Evolutionary conservation across 2,888 invertebrate species (phyloP).

Genomic region (Caenorhabditis uteleia): DNA sequence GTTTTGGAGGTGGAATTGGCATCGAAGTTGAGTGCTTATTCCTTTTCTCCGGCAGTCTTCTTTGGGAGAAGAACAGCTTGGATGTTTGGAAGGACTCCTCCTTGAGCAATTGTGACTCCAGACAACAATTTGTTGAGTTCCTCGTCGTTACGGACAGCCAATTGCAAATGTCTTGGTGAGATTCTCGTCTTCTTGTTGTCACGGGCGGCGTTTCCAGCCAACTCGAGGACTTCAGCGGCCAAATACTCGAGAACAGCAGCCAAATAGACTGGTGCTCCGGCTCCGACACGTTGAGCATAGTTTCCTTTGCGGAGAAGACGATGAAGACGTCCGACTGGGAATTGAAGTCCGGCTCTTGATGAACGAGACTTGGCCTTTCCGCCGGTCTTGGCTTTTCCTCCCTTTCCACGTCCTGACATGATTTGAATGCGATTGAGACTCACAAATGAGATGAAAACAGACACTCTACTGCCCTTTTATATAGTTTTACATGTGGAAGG

Average conservation of each 20-base stretch:
- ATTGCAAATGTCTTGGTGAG: slow-evolving; percentile 5
- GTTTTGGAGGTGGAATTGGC: no score
- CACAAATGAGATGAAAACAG: no score
- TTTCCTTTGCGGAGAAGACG: slow-evolving; percentile 65
- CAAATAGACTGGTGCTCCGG: slow-evolving; percentile 66
- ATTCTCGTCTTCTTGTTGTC: slow-evolving; percentile 72
- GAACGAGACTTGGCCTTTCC: slow-evolving; percentile 59
- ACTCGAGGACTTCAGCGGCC: slow-evolving; percentile 62
- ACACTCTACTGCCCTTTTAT: no score
- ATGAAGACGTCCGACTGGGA: slow-evolving; percentile 68
- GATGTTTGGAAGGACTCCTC: slow-evolving; percentile 77
- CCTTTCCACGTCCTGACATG: slow-evolving; percentile 83
- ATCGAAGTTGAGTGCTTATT: slow-evolving; percentile 8
- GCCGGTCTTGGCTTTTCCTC: slow-evolving; percentile 75
- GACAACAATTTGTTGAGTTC: slow-evolving; percentile 66
- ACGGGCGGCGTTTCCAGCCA: slow-evolving; percentile 71
- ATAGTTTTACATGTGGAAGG: no score
- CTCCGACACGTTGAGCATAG: slow-evolving; percentile 66
- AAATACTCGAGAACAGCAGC: slow-evolving; percentile 66
- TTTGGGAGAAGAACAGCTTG: slow-evolving; percentile 65
- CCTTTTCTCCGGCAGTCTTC: slow-evolving; percentile 55
- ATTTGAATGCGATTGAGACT: no score
- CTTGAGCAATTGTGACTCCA: slow-evolving; percentile 84
- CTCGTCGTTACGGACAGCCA: slow-evolving; percentile 6
- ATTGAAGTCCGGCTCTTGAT: slow-evolving; percentile 67